Evolutionary conservation across 1,140 invertebrate genomes (phyloP), one percentile per base, ranked within the genome.

Genomic region (Drosophila santomea): DNA sequence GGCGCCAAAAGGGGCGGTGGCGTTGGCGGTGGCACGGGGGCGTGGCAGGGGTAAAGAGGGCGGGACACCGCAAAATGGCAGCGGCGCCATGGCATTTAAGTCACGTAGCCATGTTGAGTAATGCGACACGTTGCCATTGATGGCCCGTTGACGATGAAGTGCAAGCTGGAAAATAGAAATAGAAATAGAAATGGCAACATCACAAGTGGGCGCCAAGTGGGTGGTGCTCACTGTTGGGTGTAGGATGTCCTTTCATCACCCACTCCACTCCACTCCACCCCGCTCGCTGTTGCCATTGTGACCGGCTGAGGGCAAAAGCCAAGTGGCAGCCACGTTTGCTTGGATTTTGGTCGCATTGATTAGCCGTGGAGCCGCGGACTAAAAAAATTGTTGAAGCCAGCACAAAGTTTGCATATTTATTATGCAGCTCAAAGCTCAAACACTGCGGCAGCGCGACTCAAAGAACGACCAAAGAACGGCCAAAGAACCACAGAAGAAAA

Each of bases 121-220:
- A 86, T 86, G 74, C 83, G 84, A 89, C 83, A 86, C 84, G 83
- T 86, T 86, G 83, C 76, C 78, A 86, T 83, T 82, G 83, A 89
- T 82, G 83, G 83, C 75, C 74, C 82, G 74, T 86, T 86, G 82
- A 86, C 82, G 84, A 88, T 88, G 84, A 86, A 86, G 83, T 88
- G 82, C 78, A 86, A 86, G 82, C 68, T 75, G 74, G 69, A 58
- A 86, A 85, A 85, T 88, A 82, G 74, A 88, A 88, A 85, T 86
- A 81, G 74, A 88, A 86, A 85, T 86, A 74, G 74, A 80, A 86
- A 74, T 59, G 68, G 58, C 48, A 39, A 50, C 43, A 66, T 38
- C 44, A 6, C 20, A 15, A 44, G n/a, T 39, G 28, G 12, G 56
- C 5, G 32, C 12, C 32, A 28, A 6, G 35, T 44, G 47, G 44